A percentile compares a stretch with the other conserved stretches of the same genome.
phyloP scores from a whole-genome alignment of 2,113 vertebrate species.

The Erythrocercus mccallii region DNA sequence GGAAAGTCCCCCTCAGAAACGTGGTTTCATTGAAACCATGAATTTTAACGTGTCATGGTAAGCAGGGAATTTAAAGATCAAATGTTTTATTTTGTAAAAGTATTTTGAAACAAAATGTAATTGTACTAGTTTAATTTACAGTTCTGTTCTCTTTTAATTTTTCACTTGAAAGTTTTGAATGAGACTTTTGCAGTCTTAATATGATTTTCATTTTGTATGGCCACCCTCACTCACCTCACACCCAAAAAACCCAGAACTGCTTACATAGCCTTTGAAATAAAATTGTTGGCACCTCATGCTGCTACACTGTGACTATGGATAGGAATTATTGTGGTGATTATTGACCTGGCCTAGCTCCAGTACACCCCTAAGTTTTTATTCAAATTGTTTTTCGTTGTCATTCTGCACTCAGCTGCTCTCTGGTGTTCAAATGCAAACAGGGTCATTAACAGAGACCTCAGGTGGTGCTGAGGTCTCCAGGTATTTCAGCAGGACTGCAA shows the following conservation, averaged over 20 bases:
- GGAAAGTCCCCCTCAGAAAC: background rate
- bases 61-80: background rate
- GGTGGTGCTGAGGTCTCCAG: background rate
- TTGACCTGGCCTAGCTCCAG: background rate
- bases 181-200: background rate
- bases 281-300: background rate
- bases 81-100: background rate
- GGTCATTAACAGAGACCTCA: background rate
- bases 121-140: background rate
- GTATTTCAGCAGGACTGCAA: background rate
- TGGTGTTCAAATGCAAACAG: background rate
- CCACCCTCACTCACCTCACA: no score
- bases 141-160: background rate
- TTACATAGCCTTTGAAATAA: background rate
- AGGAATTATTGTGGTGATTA: background rate
- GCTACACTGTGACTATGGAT: background rate
- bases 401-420: background rate
- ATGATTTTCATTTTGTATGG: background rate
- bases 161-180: background rate
- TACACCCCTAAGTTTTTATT: background rate
- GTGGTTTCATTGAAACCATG: background rate
- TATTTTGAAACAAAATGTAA: background rate
- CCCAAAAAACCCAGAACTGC: background rate
- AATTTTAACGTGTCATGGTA: background rate
- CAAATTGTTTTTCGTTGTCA: background rate